Percentiles rank a stretch among this genome's conserved stretches.
These are phyloP conservation scores for Campylorhamphus procurvoides DNA, from an alignment of 2,113 vertebrate genomes.

Conservation along the genomic window DNA sequence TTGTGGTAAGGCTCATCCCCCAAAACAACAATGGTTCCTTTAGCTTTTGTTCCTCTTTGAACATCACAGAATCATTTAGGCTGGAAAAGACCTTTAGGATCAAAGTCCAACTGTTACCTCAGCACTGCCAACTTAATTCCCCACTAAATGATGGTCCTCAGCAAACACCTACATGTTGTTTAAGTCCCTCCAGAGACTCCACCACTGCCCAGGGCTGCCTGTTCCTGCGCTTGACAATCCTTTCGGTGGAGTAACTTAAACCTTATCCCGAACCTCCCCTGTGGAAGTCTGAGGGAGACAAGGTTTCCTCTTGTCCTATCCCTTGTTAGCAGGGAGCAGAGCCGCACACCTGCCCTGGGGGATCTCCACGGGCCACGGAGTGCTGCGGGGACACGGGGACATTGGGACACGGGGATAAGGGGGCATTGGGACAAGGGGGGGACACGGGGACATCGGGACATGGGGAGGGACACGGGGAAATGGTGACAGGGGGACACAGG, in stretches of 20 bases:
- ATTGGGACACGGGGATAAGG: no score
- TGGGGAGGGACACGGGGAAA: no score
- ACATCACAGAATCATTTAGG: not conserved
- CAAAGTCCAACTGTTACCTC: not conserved
- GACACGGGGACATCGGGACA: no score
- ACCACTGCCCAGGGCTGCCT: not conserved
- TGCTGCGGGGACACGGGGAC: no score
- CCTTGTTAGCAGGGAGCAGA: not conserved
- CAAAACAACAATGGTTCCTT: not conserved
- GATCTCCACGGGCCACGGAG: no score
- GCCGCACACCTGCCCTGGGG: no score
- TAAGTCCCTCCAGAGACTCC: not conserved
- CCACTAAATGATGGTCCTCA: not conserved
- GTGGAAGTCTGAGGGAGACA: not conserved
- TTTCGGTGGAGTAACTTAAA: not conserved
- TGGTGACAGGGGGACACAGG: no score
- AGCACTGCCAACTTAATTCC: not conserved
- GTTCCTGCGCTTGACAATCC: not conserved
- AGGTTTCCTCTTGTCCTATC: not conserved
- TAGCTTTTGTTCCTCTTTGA: not conserved
- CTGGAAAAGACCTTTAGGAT: not conserved
- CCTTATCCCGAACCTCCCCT: not conserved
- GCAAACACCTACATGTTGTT: no score
- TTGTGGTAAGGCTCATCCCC: not conserved
- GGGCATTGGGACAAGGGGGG: no score